Base-by-base conservation (phyloP, 2,888 invertebrate genomes). In the Caenorhabditis wallacei region DNA sequence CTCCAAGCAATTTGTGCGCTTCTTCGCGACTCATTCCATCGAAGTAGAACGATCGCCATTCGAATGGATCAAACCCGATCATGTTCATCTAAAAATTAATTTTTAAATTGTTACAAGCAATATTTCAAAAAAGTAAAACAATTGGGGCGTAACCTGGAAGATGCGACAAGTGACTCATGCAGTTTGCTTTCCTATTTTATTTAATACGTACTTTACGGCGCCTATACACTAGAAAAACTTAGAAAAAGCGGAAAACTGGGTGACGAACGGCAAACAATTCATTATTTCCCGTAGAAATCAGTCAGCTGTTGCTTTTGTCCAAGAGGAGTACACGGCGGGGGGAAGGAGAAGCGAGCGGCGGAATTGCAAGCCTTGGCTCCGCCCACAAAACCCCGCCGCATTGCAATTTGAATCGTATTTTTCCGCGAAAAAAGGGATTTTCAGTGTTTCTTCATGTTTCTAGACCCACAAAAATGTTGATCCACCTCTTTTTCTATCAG, bases 11-110 rank as follows among this genome's bases (percentile, higher is more conserved):
- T n/a, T 84, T 78, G 30, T 84, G 85, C 5, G 90, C 89, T 48
- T 91, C 89, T 8, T 90, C 88, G 18, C 91, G 75, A 8, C 84
- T 80, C 80, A 91, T 84, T 18, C 76, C 78, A 0, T 79, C 86
- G 48, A 88, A 90, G 53, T 88, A 89, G 76, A 85, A 91, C n/a
- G 82, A 80, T 2, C 85, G 75, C 88, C 87, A 89, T 13, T 89
- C 87, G 69, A 84, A 90, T 18, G 90, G 88, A 68, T 91, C 90
- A 61, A 91, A 91, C 11, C 82, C 74, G 48, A 57, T 80, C 11
- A 18, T 54, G 30, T 57, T 80, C 68, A 68, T 71, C 63, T 64
- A 22, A 2, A 40, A 59, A 59, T 30, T 30, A 8, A 30, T 5
- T 30, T 5, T 30, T 30, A 30, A 30, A 30, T 30, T 5, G 8